These are phyloP conservation scores for Pachypeltis micranthus DNA, from an alignment of 1,140 invertebrate genomes.

Conservation along the genomic window DNA sequence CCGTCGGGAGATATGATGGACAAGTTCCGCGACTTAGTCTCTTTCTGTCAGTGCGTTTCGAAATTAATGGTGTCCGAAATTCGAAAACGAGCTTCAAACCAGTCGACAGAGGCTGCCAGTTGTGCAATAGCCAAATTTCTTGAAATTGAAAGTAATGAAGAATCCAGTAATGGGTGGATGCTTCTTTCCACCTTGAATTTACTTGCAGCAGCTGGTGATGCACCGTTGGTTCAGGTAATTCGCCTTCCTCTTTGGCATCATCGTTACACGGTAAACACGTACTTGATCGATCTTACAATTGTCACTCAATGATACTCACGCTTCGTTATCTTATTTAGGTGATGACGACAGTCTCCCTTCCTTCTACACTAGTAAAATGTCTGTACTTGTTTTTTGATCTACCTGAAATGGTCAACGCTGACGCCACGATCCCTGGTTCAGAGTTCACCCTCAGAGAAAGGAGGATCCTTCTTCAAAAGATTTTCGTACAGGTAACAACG, in stretches of 20 bases:
- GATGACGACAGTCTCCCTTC: constrained; percentile 89
- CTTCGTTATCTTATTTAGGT: constrained; percentile 45
- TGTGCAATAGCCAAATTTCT: constrained; percentile 92
- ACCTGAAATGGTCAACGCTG: constrained; percentile 67
- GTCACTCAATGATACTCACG: too few species aligned
- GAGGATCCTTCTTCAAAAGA: constrained; percentile 84
- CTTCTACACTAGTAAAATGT: constrained; percentile 96
- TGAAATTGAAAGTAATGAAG: constrained; percentile 83
- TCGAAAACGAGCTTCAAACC: constrained; percentile 81
- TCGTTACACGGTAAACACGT: too few species aligned
- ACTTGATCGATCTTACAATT: too few species aligned
- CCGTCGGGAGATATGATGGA: constrained; percentile 87
- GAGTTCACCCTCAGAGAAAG: constrained; percentile 85
- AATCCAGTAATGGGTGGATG: constrained; percentile 94
- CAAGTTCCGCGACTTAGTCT: constrained; percentile 85
- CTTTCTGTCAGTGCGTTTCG: constrained; percentile 88
- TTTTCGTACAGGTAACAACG: constrained; percentile 96
- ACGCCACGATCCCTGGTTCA: constrained; percentile 47
- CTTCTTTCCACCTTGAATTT: constrained; percentile 82
- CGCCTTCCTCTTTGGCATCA: too few species aligned
- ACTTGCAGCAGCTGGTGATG: constrained; percentile 71
- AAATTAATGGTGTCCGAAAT: constrained; percentile 92
- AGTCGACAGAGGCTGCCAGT: constrained; percentile 88
- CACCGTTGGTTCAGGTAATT: constrained; percentile 52
- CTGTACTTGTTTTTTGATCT: constrained; percentile 98